Evolutionary conservation across 30 jellyfish, hydroid and myxozoan genomes (phyloP).

Genomic region (Pelagia noctiluca): DNA sequence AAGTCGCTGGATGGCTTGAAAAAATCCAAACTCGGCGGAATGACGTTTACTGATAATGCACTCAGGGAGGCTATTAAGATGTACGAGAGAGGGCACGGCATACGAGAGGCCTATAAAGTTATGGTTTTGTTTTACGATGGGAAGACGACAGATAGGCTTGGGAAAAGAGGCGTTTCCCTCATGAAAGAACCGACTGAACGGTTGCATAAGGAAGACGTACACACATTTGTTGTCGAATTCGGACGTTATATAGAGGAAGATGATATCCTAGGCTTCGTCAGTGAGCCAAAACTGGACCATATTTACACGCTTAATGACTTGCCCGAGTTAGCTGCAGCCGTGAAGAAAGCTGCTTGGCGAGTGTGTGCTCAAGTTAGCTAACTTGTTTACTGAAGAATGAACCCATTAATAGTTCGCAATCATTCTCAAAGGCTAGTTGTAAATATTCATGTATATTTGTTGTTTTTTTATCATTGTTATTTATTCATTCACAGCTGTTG

Average conservation of each 20-base stretch:
- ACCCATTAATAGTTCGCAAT: not conserved
- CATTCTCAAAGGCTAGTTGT: not conserved
- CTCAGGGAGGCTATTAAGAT: slow-evolving; percentile 38
- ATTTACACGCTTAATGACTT: slow-evolving; percentile 66
- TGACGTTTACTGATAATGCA: slow-evolving; percentile 75
- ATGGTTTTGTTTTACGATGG: slow-evolving; percentile 66
- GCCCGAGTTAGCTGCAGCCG: slow-evolving; percentile 60
- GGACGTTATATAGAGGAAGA: slow-evolving; percentile 70
- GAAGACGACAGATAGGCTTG: slow-evolving; percentile 63
- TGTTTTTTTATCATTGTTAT: too few species aligned
- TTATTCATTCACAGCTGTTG: too few species aligned
- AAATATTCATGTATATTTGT: too few species aligned
- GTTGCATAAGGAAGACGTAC: slow-evolving; percentile 41
- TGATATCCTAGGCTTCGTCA: slow-evolving; percentile 53
- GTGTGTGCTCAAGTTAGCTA: slow-evolving; percentile 12
- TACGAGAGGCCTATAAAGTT: slow-evolving; percentile 60
- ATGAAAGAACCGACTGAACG: slow-evolving; percentile 39
- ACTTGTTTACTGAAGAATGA: not conserved
- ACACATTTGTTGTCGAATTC: slow-evolving; percentile 64
- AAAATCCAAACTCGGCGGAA: slow-evolving; percentile 36
- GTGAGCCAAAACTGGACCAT: slow-evolving; percentile 73
- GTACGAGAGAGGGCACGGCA: slow-evolving; percentile 37
- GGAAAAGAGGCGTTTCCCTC: slow-evolving; percentile 50
- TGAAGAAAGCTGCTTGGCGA: slow-evolving; percentile 61
- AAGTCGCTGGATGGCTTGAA: slow-evolving; percentile 33